Conservation (phyloP, 2,888 invertebrate genomes). For the Lycophotia porphyrea region DNA sequence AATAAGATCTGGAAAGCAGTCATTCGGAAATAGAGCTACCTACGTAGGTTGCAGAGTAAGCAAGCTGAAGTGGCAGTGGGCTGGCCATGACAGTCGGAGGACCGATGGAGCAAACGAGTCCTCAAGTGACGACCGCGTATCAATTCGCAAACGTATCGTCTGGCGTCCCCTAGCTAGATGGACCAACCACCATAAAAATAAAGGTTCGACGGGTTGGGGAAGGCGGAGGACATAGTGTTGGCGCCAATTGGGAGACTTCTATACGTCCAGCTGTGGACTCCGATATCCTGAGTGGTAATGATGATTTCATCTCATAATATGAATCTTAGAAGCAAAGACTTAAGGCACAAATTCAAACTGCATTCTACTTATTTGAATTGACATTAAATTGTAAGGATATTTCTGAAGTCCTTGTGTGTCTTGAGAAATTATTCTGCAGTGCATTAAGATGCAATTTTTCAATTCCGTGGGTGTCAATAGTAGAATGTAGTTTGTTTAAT, state of each 20-base stretch:
- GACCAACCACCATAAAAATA: background rate
- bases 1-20: background rate
- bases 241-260: background rate
- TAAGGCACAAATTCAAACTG: background rate
- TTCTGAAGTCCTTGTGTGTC: background rate
- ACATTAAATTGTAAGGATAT: background rate
- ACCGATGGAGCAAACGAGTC: background rate
- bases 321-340: background rate
- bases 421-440: background rate
- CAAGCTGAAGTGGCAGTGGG: background rate
- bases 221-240: background rate
- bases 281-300: background rate
- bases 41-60: background rate
- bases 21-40: background rate
- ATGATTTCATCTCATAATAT: background rate
- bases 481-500: background rate
- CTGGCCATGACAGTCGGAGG: background rate
- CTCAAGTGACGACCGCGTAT: background rate
- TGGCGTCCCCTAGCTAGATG: background rate
- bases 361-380: background rate
- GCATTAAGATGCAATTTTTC: background rate
- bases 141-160: background rate
- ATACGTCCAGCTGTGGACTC: background rate
- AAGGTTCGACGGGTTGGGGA: too few species aligned
- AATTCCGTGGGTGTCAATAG: background rate